Conservation (phyloP, 2,113 vertebrate genomes). For the zebrafish (Danio rerio) region GRCz12tu NC_133179.1:2921001-2921500, state of each 20-base stretch:
- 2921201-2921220: not conserved
- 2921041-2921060: not conserved
- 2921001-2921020: constrained; percentile 5
- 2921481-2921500: not conserved
- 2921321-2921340: not conserved
- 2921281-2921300: not conserved
- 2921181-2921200: not conserved
- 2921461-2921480: not conserved
- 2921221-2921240: not conserved
- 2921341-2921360: not conserved
- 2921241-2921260: not conserved
- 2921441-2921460: not conserved
- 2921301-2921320: not conserved
- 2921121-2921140: not conserved
- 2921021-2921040: constrained; percentile 2
- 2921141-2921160: not conserved
- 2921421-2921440: not conserved
- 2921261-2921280: not conserved
- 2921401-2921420: not conserved
- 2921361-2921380: not conserved
- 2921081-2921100: not conserved
- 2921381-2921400: not conserved
- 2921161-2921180: not conserved
- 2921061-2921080: not conserved
- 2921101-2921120: not conserved